A percentile compares a stretch with the other conserved stretches of the same genome.
Evolutionary conservation across 2,888 invertebrate genomes (phyloP).

Genomic region (Eupithecia inturbata): DNA sequence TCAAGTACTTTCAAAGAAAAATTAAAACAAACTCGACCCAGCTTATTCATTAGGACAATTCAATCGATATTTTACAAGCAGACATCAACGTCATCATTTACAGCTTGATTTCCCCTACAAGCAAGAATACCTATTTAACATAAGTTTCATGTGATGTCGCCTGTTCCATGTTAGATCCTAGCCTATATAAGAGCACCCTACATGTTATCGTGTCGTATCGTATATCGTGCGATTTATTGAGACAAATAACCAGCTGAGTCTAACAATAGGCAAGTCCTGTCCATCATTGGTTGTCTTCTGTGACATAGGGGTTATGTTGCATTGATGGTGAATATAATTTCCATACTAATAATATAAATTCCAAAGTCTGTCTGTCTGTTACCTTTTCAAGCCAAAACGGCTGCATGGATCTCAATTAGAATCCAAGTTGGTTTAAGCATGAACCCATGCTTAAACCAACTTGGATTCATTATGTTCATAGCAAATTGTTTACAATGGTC

Average conservation of each 20-base stretch:
- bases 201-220: slow-evolving; percentile 17
- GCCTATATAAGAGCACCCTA: slow-evolving; percentile 16
- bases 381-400: no score
- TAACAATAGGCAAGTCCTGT: slow-evolving; percentile 1
- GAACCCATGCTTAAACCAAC: no score
- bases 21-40: not conserved
- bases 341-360: no score
- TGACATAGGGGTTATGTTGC: not conserved
- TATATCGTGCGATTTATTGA: slow-evolving; percentile 30
- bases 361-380: no score
- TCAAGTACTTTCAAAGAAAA: not conserved
- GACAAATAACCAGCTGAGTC: slow-evolving; percentile 23
- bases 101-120: not conserved
- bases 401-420: no score
- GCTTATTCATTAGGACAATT: not conserved
- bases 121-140: not conserved
- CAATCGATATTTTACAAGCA: not conserved
- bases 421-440: no score
- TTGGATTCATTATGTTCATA: no score
- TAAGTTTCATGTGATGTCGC: not conserved
- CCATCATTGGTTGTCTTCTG: not conserved
- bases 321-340: no score
- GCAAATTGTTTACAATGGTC: no score
- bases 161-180: not conserved
- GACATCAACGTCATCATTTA: not conserved